phyloP scores from a whole-genome alignment of 2,888 invertebrate species.

The Mimachlamys varia region DNA sequence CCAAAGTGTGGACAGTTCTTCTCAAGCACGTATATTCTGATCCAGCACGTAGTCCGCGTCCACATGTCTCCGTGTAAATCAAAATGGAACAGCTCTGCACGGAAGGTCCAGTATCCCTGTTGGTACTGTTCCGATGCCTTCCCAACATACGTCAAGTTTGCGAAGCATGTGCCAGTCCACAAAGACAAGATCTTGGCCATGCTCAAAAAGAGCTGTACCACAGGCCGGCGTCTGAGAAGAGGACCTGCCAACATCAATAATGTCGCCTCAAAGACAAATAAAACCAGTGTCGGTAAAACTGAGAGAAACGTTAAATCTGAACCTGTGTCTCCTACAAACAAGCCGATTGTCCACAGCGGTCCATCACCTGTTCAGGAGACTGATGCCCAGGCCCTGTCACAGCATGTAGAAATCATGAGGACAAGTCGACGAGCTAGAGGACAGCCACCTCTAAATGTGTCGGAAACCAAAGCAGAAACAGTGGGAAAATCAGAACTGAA shows the following conservation, averaged over 20 bases:
- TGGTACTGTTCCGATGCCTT: conserved; percentile 40
- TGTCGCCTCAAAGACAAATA: not conserved
- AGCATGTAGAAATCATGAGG: not conserved
- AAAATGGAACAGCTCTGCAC: conserved; percentile 3
- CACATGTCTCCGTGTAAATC: conserved; percentile 46
- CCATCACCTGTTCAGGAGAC: not conserved
- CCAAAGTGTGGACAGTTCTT: conserved; percentile 42
- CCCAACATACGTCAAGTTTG: conserved; percentile 37
- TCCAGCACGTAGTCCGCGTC: conserved; percentile 43
- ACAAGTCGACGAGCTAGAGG: not conserved
- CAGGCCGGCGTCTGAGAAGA: not conserved
- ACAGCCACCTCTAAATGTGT: not conserved
- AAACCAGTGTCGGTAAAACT: not conserved
- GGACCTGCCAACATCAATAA: not conserved
- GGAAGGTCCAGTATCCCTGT: conserved; percentile 42
- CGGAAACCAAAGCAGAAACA: too few relatives aligned
- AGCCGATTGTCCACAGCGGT: not conserved
- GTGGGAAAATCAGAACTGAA: not conserved
- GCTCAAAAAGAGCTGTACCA: not conserved
- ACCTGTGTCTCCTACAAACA: not conserved
- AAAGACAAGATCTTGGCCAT: conserved; percentile 38
- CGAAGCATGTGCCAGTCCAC: conserved; percentile 48
- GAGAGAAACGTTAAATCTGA: not conserved
- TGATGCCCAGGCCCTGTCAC: not conserved
- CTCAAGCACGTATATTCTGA: conserved; percentile 35